Base-by-base conservation (phyloP, 2,797 vertebrate genomes). In the Malacoraja senta region DNA sequence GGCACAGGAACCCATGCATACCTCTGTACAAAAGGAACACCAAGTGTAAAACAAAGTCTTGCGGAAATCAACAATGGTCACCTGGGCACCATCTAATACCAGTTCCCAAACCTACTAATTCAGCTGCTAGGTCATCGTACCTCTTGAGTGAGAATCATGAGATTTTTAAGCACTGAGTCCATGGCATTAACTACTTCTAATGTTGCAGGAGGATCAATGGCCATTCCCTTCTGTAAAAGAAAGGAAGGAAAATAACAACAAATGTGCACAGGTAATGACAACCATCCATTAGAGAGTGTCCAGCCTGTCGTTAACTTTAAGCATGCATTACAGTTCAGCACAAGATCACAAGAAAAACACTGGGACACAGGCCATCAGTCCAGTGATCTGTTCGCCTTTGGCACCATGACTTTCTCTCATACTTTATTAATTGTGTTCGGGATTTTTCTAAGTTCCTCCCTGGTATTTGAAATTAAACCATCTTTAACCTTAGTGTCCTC, bases 131-230 rank as follows among this genome's bases (percentile, higher is more conserved):
- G 71, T 53, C 24, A 53, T 58, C 10, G 1, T 96, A 99, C 98
- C 98, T 99, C 98, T 38, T 97, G 96, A 2, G 98, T 95, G 93
- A 99, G 96, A 0, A 94, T 96, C n/a, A 97, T 96, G 80, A 99
- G 65, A 94, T 97, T 98, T 44, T 97, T 96, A 95, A 97, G 95
- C 93, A 99, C 95, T 15, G 94, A 95, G 95, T 97, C 96, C 68
- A 97, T 97, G 19, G 98, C 97, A 95, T 94, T 96, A 77, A 96
- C 94, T 35, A 99, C 96, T 71, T 96, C 94, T 78, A 93, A 93
- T 78, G 96, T 93, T 0, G 95, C 96, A 44, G 97, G 94, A 0
- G 97, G 96, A 93, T 97, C 96, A 3, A 97, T 96, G 93, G 94
- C 95, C 44, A 97, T 74, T n/a, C 94, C 96, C 93, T 93, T 96